Evolutionary conservation across 2,113 vertebrate genomes (phyloP).

Genomic region (Asarcornis scutulata): DNA sequence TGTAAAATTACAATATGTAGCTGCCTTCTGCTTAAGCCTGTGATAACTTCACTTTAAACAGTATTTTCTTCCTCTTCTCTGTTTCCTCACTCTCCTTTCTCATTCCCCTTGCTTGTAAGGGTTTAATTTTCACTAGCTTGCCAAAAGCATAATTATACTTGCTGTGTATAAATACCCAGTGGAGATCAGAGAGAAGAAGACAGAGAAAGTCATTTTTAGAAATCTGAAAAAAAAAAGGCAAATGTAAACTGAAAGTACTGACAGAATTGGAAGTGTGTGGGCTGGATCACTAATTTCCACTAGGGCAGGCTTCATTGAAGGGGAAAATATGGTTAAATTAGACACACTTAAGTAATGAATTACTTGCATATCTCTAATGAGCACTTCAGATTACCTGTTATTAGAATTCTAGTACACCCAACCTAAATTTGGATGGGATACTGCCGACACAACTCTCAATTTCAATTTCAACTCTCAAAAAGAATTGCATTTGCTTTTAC

Average conservation of each 20-base stretch:
- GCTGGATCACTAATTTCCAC: constrained; percentile 41
- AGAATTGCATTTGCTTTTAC: constrained; percentile 39
- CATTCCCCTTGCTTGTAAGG: constrained; percentile 15
- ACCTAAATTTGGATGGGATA: constrained; percentile 40
- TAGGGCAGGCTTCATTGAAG: constrained; percentile 34
- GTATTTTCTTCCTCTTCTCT: constrained; percentile 51
- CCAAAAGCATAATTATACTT: constrained; percentile 68
- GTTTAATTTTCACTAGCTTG: constrained; percentile 69
- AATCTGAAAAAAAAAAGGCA: constrained; percentile 19
- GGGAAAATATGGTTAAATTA: constrained; percentile 57
- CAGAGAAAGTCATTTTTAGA: constrained; percentile 55
- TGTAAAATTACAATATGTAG: constrained; percentile 47
- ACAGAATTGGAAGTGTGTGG: constrained; percentile 27
- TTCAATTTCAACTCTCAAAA: constrained; percentile 19
- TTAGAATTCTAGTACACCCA: constrained; percentile 28
- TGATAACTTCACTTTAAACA: constrained; percentile 68
- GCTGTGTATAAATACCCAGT: constrained; percentile 57
- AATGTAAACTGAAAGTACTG: constrained; percentile 47
- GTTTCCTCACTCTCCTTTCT: background rate
- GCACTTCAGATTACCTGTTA: constrained; percentile 39
- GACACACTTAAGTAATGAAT: constrained; percentile 47
- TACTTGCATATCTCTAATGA: constrained; percentile 51
- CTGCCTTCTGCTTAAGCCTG: constrained; percentile 62
- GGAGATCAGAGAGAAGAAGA: constrained; percentile 32
- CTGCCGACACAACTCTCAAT: constrained; percentile 4